Conservation (phyloP, 1,140 invertebrate species). For the Orchestia grillus region DNA sequence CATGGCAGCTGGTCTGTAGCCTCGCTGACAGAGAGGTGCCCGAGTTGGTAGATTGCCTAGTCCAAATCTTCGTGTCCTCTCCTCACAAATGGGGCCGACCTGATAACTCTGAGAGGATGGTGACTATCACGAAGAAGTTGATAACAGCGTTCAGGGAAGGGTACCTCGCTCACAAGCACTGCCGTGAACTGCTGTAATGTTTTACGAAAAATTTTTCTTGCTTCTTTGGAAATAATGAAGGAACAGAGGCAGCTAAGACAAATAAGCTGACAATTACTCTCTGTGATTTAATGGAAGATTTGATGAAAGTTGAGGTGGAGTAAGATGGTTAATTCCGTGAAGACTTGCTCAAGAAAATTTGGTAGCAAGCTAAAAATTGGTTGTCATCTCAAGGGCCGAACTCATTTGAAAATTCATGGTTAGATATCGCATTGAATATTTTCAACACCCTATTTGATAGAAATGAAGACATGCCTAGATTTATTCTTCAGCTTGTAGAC, state of each 20-base stretch:
- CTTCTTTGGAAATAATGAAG: neutral
- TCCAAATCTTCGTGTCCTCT: neutral
- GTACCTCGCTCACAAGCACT: neutral
- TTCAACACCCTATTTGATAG: neutral
- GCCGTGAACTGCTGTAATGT: neutral
- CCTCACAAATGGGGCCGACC: neutral
- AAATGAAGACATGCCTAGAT: neutral
- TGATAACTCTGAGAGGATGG: neutral
- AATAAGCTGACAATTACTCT: neutral
- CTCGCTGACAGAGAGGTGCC: neutral
- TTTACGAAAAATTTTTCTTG: neutral
- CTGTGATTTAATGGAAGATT: neutral
- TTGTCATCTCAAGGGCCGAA: neutral
- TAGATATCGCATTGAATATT: neutral
- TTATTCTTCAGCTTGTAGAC: neutral
- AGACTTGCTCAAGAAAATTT: neutral
- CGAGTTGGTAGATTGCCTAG: neutral
- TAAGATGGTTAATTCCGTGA: neutral
- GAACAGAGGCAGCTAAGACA: neutral
- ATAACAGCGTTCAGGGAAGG: neutral
- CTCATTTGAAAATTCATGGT: neutral
- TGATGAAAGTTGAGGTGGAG: neutral
- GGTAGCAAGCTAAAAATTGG: neutral
- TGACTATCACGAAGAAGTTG: neutral
- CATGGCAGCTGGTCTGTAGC: neutral